These are phyloP conservation scores for Philereme vetulata DNA, from an alignment of 2,888 invertebrate species.

Conservation along the genomic window DNA sequence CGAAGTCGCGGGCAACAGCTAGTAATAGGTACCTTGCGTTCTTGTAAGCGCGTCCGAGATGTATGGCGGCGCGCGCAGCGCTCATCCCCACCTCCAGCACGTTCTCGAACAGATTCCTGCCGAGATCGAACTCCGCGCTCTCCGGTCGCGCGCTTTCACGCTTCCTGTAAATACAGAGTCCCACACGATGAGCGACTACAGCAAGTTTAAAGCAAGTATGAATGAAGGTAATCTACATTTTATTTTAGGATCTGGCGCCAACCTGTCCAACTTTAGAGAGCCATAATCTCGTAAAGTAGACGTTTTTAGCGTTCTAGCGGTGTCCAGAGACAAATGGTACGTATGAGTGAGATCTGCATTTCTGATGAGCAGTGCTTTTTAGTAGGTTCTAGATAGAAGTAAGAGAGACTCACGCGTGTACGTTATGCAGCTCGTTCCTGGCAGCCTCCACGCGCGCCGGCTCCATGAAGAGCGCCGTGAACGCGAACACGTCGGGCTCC, in stretches of 20 bases:
- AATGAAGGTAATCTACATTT: no score
- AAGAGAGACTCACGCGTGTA: background rate
- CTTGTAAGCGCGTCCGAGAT: conserved; percentile 82
- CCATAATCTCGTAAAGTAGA: no score
- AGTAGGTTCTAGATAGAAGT: background rate
- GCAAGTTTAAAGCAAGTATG: background rate
- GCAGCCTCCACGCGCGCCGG: conserved; percentile 71
- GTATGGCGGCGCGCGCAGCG: conserved; percentile 81
- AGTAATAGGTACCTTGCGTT: conserved; percentile 64
- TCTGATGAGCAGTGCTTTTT: no score
- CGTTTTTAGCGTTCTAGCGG: no score
- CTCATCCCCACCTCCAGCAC: conserved; percentile 80
- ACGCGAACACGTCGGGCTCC: conserved; percentile 82
- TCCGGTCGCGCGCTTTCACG: conserved; percentile 54
- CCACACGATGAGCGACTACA: background rate
- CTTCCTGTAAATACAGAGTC: conserved; percentile 51
- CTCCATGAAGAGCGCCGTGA: conserved; percentile 82
- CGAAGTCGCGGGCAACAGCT: no score
- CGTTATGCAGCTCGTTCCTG: conserved; percentile 18
- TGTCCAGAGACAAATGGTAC: no score
- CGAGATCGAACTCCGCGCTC: conserved; percentile 40
- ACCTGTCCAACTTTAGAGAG: no score
- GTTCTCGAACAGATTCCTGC: conserved; percentile 72
- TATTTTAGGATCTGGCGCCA: no score
- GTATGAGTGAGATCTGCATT: no score